Conservation (phyloP, 2,888 invertebrate species). For the Andrena minutula region DNA sequence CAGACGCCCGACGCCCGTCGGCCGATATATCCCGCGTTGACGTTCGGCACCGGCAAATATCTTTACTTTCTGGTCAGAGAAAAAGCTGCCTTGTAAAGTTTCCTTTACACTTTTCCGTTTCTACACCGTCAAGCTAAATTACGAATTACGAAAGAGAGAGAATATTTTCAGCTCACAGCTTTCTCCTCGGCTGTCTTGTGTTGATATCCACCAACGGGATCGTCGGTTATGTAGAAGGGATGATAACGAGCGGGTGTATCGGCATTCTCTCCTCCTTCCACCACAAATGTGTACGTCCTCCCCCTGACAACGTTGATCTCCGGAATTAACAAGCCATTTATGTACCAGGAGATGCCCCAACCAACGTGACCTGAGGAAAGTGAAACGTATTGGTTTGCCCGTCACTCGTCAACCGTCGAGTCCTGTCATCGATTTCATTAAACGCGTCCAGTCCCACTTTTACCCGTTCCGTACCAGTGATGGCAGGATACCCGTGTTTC, state of each 20-base stretch:
- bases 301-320: constrained; percentile 96
- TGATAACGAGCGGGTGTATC: constrained; percentile 94
- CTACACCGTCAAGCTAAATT: too few relatives aligned
- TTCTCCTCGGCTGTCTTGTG: constrained; percentile 93
- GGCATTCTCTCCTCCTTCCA: constrained; percentile 93
- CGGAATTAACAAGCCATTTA: constrained; percentile 96
- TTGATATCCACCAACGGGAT: constrained; percentile 95
- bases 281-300: constrained; percentile 94
- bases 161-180: constrained; percentile 86
- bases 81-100: too few relatives aligned
- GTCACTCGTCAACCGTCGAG: background rate
- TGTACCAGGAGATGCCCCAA: constrained; percentile 98
- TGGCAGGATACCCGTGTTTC: constrained; percentile 95
- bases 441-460: background rate
- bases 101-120: background rate
- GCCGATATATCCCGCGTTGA: constrained; percentile 89
- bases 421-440: background rate
- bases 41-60: constrained; percentile 94
- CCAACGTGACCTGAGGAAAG: constrained; percentile 92
- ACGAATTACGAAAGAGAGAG: background rate
- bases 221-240: constrained; percentile 97
- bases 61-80: constrained; percentile 87
- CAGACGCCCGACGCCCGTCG: constrained; percentile 93
- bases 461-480: constrained; percentile 88
- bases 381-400: background rate